Conservation (phyloP, 1,140 invertebrate genomes). For the Caerostris darwini region DNA sequence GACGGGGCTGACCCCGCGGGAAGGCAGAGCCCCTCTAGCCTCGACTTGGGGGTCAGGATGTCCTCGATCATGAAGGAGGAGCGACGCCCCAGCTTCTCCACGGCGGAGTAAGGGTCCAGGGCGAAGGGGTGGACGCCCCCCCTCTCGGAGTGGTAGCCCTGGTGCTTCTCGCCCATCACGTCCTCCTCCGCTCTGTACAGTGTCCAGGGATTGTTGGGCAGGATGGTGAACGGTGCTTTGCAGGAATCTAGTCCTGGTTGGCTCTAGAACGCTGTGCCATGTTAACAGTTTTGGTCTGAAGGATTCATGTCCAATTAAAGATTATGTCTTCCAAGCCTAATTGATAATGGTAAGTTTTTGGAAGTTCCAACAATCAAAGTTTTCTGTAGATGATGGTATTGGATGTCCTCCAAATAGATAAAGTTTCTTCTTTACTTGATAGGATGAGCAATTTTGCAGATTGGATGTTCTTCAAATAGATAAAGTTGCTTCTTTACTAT, state of each 20-base stretch:
- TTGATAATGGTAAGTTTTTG: neutral
- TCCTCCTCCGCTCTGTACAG: neutral
- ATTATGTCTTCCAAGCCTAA: neutral
- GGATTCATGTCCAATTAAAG: neutral
- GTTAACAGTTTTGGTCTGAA: neutral
- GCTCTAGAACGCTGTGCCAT: neutral
- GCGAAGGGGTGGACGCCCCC: slow-evolving; percentile 33
- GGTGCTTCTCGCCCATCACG: slow-evolving; percentile 49
- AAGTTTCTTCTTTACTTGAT: no score
- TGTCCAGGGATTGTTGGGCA: neutral
- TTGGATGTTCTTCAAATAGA: no score
- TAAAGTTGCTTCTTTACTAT: no score
- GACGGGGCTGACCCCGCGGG: slow-evolving; percentile 36
- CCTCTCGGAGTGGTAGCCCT: slow-evolving; percentile 17
- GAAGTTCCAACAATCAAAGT: no score
- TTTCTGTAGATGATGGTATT: no score
- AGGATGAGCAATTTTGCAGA: no score
- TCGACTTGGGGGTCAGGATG: slow-evolving; percentile 75
- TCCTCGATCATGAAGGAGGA: slow-evolving; percentile 78
- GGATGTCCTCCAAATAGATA: no score
- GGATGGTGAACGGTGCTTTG: neutral
- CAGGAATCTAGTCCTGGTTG: neutral
- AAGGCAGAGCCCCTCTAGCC: slow-evolving; percentile 62
- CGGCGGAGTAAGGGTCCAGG: slow-evolving; percentile 55
- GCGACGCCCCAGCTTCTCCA: slow-evolving; percentile 64